Base-by-base conservation (phyloP, 1,140 invertebrate species). In the Drosophila sturtevanti region DNA sequence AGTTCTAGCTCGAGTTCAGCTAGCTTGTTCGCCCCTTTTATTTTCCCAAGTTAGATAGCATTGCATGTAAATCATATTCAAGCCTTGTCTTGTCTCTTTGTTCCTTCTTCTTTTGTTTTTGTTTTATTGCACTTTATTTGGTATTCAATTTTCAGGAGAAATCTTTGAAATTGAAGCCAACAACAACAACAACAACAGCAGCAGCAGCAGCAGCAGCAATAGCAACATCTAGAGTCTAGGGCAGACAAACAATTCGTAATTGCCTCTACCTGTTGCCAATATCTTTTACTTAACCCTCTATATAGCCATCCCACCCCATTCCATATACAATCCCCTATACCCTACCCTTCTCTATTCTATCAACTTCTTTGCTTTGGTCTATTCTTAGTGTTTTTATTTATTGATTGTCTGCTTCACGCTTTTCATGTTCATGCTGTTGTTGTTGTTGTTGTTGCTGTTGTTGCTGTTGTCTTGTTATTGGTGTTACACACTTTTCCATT, bases 371-470 rank as follows among this genome's bases (percentile, higher is more conserved):
- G 41, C 9, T 44, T 34, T 52, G 41, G 22, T 54, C 51, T 63
- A 48, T 66, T 62, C 54, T 73, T 60, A 56, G 54, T 56, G 34
- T 67, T 63, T 37, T 63, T 75, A 62, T 72, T 73, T 84, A 87
- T 87, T 89, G 84, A 87, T 87, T 82, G 79, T 79, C 72, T 68
- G 68, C 41, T 79, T 82, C 84, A 87, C 84, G 84, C 84, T 87
- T 87, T 79, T 74, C 72, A 70, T 87, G 82, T 81, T 82, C 48
- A 31, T 60, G 63, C 58, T 51, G 67, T 76, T 70, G 11, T 34
- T 54, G 56, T 24, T 63, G 27, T 31, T n/a, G n/a, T n/a, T n/a
- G 38, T 18, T 37, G 52, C 48, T 22, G 54, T 75, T 67, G 18
- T 73, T 61, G 55, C 68, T 77, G 59, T 41, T 44, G 63, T 61